Percentiles rank a stretch among this genome's conserved stretches.
These are phyloP conservation scores for Synanthedon vespiformis DNA, from an alignment of 2,888 invertebrate species.

Conservation along the genomic window DNA sequence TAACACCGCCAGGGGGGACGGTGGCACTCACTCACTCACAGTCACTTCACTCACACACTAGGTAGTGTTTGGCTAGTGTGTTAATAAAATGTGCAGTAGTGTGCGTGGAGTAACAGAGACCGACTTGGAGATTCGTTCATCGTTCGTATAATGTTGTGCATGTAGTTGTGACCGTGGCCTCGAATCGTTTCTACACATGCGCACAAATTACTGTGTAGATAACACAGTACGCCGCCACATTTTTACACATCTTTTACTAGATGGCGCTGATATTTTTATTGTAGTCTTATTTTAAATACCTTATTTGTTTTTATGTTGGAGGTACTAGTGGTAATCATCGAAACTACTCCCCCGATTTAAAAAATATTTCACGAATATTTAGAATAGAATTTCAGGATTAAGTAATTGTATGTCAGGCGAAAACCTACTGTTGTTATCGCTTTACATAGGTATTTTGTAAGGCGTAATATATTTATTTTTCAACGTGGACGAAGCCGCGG, in stretches of 20 bases:
- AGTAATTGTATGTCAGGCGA: no score
- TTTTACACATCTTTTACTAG: slow-evolving; percentile 16
- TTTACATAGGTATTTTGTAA: no score
- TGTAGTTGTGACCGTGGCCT: slow-evolving; percentile 53
- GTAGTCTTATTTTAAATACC: no score
- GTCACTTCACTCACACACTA: slow-evolving; percentile 5
- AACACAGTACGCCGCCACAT: slow-evolving; percentile 23
- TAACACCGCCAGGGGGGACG: slow-evolving; percentile 26
- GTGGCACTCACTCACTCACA: slow-evolving; percentile 2
- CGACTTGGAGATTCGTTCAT: slow-evolving; percentile 1
- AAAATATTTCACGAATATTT: no score
- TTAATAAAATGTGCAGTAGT: slow-evolving; percentile 9
- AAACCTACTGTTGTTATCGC: no score
- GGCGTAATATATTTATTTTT: no score
- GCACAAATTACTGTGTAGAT: slow-evolving; percentile 27
- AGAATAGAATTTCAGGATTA: no score
- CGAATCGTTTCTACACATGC: slow-evolving; percentile 48
- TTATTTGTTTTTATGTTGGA: no score
- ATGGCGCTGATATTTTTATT: slow-evolving; percentile 22
- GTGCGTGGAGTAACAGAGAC: background rate
- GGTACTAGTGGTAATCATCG: no score
- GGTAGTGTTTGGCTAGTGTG: slow-evolving; percentile 26
- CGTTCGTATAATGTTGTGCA: slow-evolving; percentile 12
- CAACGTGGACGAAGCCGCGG: no score
- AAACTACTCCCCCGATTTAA: no score